Evolutionary conservation across 2,797 vertebrate species (phyloP).

Genomic region (Cichlasoma orientale): DNA sequence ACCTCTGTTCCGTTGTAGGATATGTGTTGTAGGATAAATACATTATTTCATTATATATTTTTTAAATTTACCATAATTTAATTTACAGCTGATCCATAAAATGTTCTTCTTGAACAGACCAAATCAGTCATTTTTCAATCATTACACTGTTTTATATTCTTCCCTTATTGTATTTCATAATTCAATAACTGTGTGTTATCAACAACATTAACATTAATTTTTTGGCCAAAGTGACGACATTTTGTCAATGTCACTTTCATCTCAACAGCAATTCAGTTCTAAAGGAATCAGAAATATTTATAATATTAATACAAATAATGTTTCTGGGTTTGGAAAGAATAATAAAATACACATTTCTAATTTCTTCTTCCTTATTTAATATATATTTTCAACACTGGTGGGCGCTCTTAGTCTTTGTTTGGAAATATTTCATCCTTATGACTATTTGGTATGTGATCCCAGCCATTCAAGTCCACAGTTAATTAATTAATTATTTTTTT

Average conservation of each 20-base stretch:
- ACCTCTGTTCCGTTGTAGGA: not conserved
- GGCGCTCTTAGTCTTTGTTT: slow-evolving; percentile 45
- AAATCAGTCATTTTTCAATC: not conserved
- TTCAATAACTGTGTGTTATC: not conserved
- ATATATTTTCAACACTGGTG: slow-evolving; percentile 43
- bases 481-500: no score
- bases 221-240: no score
- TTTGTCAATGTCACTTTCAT: not conserved
- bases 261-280: not conserved
- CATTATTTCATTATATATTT: not conserved
- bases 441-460: not conserved
- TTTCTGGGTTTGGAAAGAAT: not conserved
- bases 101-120: not conserved
- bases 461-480: not conserved
- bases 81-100: not conserved
- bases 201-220: no score
- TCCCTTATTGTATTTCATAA: not conserved
- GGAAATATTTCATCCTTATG: not conserved
- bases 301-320: not conserved
- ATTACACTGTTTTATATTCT: not conserved
- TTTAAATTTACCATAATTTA: not conserved
- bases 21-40: no score
- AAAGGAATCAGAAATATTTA: not conserved
- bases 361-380: slow-evolving; percentile 13
- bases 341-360: fast-evolving